Evolutionary conservation across 2,113 vertebrate genomes (phyloP), one percentile per base, ranked within the genome.

Genomic region (Centropus unirufus): DNA sequence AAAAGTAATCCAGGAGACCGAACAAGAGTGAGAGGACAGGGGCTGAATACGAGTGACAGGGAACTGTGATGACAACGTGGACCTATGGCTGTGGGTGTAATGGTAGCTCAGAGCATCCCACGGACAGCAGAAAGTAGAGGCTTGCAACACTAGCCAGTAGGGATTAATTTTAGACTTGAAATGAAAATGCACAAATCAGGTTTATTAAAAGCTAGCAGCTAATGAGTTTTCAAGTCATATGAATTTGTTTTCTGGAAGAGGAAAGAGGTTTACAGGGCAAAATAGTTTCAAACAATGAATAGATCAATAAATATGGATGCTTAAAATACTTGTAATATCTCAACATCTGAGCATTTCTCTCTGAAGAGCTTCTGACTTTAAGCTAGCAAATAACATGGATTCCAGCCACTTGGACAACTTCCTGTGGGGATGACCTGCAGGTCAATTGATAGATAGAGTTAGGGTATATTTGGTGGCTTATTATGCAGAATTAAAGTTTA

Each of bases 301-400:
- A 40, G 74, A 89, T 91, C 87, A 85, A 91, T 95, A 89, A 84
- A 78, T 92, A 57, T n/a, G 34, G 54, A 51, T 84, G 39, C 57
- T 84, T 95, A 66, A 96, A 91, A 89, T 64, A n/a, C 74, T 91
- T 49, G 44, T 92, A 92, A 89, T 94, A 36, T 95, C 83, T 86
- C 62, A 87, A 91, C 14, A 72, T 78, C 39, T 84, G 42, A 87
- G 32, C 2, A 4, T 57, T 91, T 92, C 80, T 88, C 44, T n/a
- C 22, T 78, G 84, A 89, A 69, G 55, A 62, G 26, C 15, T 88
- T 94, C 88, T 80, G 51, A 66, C 70, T 93, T 94, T 62, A 73
- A n/a, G 4, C 22, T 85, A n/a, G 59, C 85, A 77, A 88, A 77
- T 88, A 73, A 49, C 39, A 21, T 9, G 24, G 62, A 51, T 84